Evolutionary conservation across 2,888 invertebrate species (phyloP).

Genomic region (Acanthococcus lagerstroemiae): DNA sequence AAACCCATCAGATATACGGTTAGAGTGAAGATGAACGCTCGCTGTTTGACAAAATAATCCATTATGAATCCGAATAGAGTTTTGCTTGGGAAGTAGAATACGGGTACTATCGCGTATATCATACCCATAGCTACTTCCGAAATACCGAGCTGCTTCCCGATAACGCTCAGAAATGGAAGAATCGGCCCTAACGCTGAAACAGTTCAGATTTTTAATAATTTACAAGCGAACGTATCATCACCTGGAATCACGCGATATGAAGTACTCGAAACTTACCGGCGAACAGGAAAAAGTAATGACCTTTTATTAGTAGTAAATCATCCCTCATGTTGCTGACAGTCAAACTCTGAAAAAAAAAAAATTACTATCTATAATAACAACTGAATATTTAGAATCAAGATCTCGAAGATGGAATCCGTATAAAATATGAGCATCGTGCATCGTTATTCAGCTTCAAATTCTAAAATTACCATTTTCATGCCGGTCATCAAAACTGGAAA

Average conservation of each 20-base stretch:
- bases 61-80: slow-evolving; percentile 64
- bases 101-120: slow-evolving; percentile 61
- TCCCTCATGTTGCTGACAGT: slow-evolving; percentile 49
- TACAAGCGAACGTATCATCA: not conserved
- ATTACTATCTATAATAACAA: too few relatives aligned
- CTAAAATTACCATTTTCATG: too few relatives aligned
- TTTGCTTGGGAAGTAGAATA: slow-evolving; percentile 67
- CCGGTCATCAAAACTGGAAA: too few relatives aligned
- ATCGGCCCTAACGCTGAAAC: slow-evolving; percentile 67
- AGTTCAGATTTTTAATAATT: slow-evolving; percentile 30
- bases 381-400: too few relatives aligned
- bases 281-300: slow-evolving; percentile 79
- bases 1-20: slow-evolving; percentile 55
- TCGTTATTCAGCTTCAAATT: too few relatives aligned
- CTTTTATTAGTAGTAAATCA: slow-evolving; percentile 71
- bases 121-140: slow-evolving; percentile 65
- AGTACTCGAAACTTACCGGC: slow-evolving; percentile 55
- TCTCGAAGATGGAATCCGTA: too few relatives aligned
- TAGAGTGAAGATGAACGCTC: slow-evolving; percentile 61
- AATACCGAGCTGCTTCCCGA: slow-evolving; percentile 66
- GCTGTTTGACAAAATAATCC: slow-evolving; percentile 56
- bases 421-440: too few relatives aligned
- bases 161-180: slow-evolving; percentile 65
- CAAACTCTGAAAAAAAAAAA: too few relatives aligned
- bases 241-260: too few relatives aligned